Evolutionary conservation across 2,797 vertebrate species (phyloP).

Genomic region (Vipera ursinii): DNA sequence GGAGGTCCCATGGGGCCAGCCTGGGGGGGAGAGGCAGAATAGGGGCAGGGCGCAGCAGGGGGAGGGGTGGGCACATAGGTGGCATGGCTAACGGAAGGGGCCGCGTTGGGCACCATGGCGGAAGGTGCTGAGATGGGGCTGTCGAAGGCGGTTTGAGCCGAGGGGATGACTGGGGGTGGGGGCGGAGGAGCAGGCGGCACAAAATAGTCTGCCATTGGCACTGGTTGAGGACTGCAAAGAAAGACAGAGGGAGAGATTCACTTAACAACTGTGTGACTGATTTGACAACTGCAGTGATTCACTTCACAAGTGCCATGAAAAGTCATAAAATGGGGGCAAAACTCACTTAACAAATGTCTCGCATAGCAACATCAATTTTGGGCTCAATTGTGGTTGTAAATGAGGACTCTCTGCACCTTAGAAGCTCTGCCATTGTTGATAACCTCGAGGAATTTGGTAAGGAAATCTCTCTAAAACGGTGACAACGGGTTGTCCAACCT

Average conservation of each 20-base stretch:
- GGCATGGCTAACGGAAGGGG: constrained; percentile 43
- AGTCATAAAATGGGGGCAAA: no score
- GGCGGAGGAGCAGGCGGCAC: constrained; percentile 84
- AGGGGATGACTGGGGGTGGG: constrained; percentile 82
- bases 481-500: not conserved
- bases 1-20: constrained; percentile 71
- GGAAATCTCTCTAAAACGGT: no score
- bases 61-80: constrained; percentile 61
- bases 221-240: constrained; percentile 74
- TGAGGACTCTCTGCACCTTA: not conserved
- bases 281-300: not conserved
- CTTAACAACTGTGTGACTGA: not conserved
- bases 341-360: no score
- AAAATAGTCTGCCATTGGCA: constrained; percentile 83
- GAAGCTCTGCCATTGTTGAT: not conserved
- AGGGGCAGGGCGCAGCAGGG: constrained; percentile 68
- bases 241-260: not conserved
- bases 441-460: no score
- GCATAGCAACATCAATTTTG: no score
- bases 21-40: constrained; percentile 70
- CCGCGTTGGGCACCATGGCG: constrained; percentile 63
- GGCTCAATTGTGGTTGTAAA: no score
- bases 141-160: constrained; percentile 85
- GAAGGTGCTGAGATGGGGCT: constrained; percentile 73
- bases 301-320: not conserved